Conservation (phyloP, 2,113 vertebrate species). For the Caloenas nicobarica region DNA sequence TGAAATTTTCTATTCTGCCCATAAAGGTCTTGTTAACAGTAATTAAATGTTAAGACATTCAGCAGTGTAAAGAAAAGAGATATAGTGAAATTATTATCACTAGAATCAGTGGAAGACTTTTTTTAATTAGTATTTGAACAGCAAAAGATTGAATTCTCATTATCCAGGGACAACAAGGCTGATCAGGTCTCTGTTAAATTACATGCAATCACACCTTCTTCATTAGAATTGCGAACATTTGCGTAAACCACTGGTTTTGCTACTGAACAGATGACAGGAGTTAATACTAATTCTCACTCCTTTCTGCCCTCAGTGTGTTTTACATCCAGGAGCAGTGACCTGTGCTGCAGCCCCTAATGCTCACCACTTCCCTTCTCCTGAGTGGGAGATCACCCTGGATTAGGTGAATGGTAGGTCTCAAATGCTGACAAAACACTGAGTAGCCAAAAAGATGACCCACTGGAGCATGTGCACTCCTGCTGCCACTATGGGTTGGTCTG, state of each 20-base stretch:
- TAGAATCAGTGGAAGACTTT: conserved; percentile 56
- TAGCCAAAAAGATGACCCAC: not conserved
- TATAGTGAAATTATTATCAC: conserved; percentile 68
- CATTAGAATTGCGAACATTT: conserved; percentile 30
- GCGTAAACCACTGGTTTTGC: not conserved
- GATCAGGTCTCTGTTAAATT: conserved; percentile 53
- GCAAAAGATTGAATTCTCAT: conserved; percentile 61
- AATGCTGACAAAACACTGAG: not conserved
- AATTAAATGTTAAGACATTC: conserved; percentile 79
- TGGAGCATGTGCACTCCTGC: fast-evolving
- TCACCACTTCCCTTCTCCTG: not conserved
- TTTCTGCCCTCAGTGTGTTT: not conserved
- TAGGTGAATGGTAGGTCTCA: not conserved
- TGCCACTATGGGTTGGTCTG: not conserved
- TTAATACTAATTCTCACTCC: not conserved
- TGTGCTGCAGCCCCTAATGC: not conserved
- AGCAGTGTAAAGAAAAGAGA: conserved; percentile 66
- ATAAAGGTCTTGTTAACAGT: conserved; percentile 77
- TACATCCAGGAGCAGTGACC: not conserved
- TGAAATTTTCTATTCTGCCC: conserved; percentile 71
- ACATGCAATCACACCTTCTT: conserved; percentile 25
- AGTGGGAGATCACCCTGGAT: not conserved
- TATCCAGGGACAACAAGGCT: conserved; percentile 45
- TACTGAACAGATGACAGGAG: not conserved
- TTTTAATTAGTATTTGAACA: conserved; percentile 72